A percentile compares a stretch with the other conserved stretches of the same genome.
Evolutionary conservation across 2,888 invertebrate species (phyloP).

Genomic region (Erannis defoliaria): DNA sequence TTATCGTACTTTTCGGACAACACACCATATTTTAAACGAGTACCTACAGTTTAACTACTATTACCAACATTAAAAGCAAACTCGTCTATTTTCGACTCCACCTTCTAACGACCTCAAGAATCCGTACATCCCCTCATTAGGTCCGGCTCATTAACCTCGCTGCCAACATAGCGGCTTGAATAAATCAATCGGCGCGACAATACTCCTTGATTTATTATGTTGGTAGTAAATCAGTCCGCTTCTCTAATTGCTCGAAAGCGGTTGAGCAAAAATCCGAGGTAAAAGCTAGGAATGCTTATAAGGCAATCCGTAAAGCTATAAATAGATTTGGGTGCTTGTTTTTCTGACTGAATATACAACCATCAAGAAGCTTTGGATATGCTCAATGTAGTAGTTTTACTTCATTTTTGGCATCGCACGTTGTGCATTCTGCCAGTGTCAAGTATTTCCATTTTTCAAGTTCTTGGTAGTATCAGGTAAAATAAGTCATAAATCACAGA

Average conservation of each 20-base stretch:
- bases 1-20: no score
- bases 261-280: conserved; percentile 56
- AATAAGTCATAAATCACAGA: no score
- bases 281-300: conserved; percentile 9
- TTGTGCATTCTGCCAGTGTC: no score
- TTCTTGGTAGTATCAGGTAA: no score
- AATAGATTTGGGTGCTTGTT: not conserved
- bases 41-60: no score
- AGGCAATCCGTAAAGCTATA: not conserved
- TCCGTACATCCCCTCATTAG: conserved; percentile 50
- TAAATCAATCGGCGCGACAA: conserved; percentile 62
- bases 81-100: conserved; percentile 30
- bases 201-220: conserved; percentile 66
- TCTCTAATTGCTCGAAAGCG: conserved; percentile 60
- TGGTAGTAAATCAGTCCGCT: conserved; percentile 64
- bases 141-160: conserved; percentile 54
- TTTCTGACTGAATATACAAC: not conserved
- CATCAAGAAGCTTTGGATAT: no score
- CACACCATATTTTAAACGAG: no score
- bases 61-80: conserved; percentile 5
- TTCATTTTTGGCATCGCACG: no score
- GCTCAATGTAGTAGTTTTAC: no score
- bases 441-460: no score
- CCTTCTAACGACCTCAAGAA: conserved; percentile 34
- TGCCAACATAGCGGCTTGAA: conserved; percentile 53